Evolutionary conservation across 2,113 vertebrate species (phyloP).

Genomic region (Petaurus breviceps): DNA sequence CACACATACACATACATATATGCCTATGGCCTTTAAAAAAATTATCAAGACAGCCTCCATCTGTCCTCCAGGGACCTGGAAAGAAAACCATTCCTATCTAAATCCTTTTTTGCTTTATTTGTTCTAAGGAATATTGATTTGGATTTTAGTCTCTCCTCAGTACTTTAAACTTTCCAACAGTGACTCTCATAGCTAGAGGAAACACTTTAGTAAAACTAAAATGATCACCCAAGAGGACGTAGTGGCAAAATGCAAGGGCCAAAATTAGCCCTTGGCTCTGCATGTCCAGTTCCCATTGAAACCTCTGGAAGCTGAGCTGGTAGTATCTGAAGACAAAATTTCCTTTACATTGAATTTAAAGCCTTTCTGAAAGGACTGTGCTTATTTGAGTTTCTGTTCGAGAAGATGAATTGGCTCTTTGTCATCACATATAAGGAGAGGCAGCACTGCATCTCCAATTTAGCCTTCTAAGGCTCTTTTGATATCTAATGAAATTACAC

Average conservation of each 20-base stretch:
- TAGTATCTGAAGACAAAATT: slow-evolving; percentile 73
- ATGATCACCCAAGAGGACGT: slow-evolving; percentile 51
- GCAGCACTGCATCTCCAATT: slow-evolving; percentile 68
- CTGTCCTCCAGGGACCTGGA: slow-evolving; percentile 64
- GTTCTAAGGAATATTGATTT: slow-evolving; percentile 76
- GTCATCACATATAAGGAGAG: slow-evolving; percentile 70
- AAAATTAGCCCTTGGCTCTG: slow-evolving; percentile 77
- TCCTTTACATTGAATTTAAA: slow-evolving; percentile 77
- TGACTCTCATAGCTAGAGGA: slow-evolving; percentile 48
- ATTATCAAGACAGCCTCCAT: slow-evolving; percentile 51
- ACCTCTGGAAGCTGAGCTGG: slow-evolving; percentile 67
- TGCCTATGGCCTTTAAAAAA: slow-evolving; percentile 27
- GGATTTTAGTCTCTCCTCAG: slow-evolving; percentile 68
- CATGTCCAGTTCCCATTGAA: slow-evolving; percentile 66
- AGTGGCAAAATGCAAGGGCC: slow-evolving; percentile 52
- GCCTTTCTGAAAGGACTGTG: slow-evolving; percentile 64
- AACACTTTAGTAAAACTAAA: slow-evolving; percentile 66
- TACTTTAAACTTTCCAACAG: slow-evolving; percentile 61
- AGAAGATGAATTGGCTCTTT: slow-evolving; percentile 77
- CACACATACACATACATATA: not conserved
- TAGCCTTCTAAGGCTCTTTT: slow-evolving; percentile 74
- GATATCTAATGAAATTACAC: slow-evolving; percentile 71
- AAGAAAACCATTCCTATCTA: slow-evolving; percentile 5
- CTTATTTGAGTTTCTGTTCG: slow-evolving; percentile 72
- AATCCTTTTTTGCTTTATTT: slow-evolving; percentile 70